phyloP scores from a whole-genome alignment of 2,888 invertebrate genomes.

The Baccha elongata region DNA sequence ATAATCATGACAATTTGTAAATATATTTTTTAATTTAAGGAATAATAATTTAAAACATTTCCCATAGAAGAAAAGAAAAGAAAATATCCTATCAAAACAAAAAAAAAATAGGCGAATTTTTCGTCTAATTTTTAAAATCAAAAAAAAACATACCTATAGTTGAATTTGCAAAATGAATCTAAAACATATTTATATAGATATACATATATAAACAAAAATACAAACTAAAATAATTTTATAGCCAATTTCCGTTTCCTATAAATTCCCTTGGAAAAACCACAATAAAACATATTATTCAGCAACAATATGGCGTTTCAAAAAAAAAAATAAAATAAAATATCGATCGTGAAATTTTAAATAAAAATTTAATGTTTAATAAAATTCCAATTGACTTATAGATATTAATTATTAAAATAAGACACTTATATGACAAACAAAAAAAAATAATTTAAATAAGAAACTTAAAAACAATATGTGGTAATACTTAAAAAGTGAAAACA shows the following conservation, averaged over 20 bases:
- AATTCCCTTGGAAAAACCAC: constrained; percentile 45
- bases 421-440: constrained; percentile 23
- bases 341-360: constrained; percentile 39
- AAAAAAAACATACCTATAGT: constrained; percentile 7
- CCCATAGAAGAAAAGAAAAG: constrained; percentile 15
- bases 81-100: constrained; percentile 40
- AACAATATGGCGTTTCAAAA: constrained; percentile 66
- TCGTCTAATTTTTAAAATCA: constrained; percentile 4
- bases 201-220: background rate
- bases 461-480: constrained; percentile 61
- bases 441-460: constrained; percentile 20
- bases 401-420: constrained; percentile 60
- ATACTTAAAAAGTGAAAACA: constrained; percentile 66
- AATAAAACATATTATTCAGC: constrained; percentile 70
- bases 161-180: constrained; percentile 33
- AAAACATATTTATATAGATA: constrained; percentile 19
- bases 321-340: constrained; percentile 36
- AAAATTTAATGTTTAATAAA: constrained; percentile 51
- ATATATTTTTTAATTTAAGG: constrained; percentile 12
- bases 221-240: constrained; percentile 21
- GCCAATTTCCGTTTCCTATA: constrained; percentile 54
- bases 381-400: constrained; percentile 71
- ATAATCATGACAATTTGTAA: no score
- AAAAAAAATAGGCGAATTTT: constrained; percentile 28
- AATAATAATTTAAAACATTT: constrained; percentile 31